These are phyloP conservation scores for Sturmia bella DNA, from an alignment of 2,888 invertebrate genomes.

Conservation along the genomic window DNA sequence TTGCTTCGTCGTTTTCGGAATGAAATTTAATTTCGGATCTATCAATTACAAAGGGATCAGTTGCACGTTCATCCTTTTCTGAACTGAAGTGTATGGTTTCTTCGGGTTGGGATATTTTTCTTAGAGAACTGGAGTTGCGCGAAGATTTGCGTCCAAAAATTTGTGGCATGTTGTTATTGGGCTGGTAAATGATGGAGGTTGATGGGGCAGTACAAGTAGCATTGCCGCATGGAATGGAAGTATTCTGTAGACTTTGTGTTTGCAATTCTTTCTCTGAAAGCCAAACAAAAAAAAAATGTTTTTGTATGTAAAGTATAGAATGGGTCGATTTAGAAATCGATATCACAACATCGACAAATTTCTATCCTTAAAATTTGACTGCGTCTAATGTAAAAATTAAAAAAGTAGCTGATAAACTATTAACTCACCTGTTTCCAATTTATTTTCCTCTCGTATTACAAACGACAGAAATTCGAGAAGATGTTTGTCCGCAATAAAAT, in stretches of 20 bases:
- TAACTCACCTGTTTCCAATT: conserved; percentile 65
- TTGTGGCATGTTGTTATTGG: conserved; percentile 57
- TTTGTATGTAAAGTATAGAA: not conserved
- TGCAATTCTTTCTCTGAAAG: conserved; percentile 59
- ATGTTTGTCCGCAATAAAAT: conserved; percentile 73
- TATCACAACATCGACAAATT: no score
- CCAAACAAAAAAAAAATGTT: conserved; percentile 2
- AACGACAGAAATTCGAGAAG: conserved; percentile 77
- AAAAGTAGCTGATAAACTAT: no score
- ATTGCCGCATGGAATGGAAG: conserved; percentile 24
- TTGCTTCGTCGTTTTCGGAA: conserved; percentile 48
- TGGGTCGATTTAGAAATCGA: no score
- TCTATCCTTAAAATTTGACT: not conserved
- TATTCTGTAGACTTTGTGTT: conserved; percentile 59
- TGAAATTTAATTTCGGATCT: conserved; percentile 33
- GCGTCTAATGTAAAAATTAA: no score
- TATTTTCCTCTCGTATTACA: conserved; percentile 62
- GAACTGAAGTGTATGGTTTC: conserved; percentile 81
- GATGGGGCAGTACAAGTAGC: conserved; percentile 42
- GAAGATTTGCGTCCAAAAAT: conserved; percentile 73
- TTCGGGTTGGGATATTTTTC: conserved; percentile 78
- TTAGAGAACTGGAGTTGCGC: conserved; percentile 73
- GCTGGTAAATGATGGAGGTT: conserved; percentile 49
- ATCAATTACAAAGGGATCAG: conserved; percentile 53
- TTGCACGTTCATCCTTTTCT: conserved; percentile 78